Evolutionary conservation across 2,888 invertebrate genomes (phyloP).

Genomic region (Tetranychus piercei): DNA sequence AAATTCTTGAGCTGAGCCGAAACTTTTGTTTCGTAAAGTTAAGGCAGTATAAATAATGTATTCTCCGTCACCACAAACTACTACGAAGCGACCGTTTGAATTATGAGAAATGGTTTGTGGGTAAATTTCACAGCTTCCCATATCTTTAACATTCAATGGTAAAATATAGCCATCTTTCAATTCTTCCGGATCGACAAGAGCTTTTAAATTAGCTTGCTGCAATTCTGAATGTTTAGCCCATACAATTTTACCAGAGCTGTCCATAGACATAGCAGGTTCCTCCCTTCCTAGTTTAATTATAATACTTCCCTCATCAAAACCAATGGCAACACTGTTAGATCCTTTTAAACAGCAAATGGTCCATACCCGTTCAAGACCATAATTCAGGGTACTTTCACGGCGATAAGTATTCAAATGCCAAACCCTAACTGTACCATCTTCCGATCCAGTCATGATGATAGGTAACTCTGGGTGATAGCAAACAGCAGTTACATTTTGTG

Average conservation of each 20-base stretch:
- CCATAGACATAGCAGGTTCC: slow-evolving; percentile 98
- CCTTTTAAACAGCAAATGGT: slow-evolving; percentile 78
- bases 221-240: slow-evolving; percentile 98
- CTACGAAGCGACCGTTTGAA: slow-evolving; percentile 85
- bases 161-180: slow-evolving; percentile 79
- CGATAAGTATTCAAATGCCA: slow-evolving; percentile 99
- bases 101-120: slow-evolving; percentile 96
- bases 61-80: slow-evolving; percentile 97
- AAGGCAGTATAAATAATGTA: slow-evolving; percentile 99
- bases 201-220: slow-evolving; percentile 84
- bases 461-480: slow-evolving; percentile 96
- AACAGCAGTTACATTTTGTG: slow-evolving; percentile 72
- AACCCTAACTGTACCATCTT: slow-evolving; percentile 84
- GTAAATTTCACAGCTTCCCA: slow-evolving; percentile 98
- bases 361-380: slow-evolving; percentile 96
- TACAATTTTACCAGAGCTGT: slow-evolving; percentile 89
- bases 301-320: slow-evolving; percentile 92
- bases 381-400: slow-evolving; percentile 85
- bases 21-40: slow-evolving; percentile 95
- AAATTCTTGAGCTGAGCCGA: slow-evolving; percentile 93
- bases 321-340: slow-evolving; percentile 85
- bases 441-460: slow-evolving; percentile 86
- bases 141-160: slow-evolving; percentile 85
- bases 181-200: slow-evolving; percentile 45
- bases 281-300: slow-evolving; percentile 89